Conservation (phyloP, 2,113 vertebrate species). For the Neodontobutis hainanensis region DNA sequence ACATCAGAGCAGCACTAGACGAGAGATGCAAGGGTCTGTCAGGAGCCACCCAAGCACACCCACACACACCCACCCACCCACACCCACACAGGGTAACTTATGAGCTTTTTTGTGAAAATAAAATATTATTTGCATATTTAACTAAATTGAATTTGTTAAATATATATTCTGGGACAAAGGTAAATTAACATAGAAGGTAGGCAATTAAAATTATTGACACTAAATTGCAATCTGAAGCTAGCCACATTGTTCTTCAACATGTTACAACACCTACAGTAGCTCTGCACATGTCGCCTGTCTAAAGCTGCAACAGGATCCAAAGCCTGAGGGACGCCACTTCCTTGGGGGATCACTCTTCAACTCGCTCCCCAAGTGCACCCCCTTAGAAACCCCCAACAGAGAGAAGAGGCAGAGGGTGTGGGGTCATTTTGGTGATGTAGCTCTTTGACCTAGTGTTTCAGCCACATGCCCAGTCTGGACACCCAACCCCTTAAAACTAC, state of each 20-base stretch:
- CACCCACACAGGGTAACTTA: no score
- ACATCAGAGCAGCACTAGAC: no score
- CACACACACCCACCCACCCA: no score
- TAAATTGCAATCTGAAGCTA: conserved; percentile 12
- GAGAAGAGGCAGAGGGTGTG: background rate
- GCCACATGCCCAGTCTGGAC: conserved; percentile 23
- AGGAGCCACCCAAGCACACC: no score
- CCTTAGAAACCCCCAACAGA: background rate
- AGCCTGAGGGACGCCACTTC: conserved; percentile 10
- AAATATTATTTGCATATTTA: no score
- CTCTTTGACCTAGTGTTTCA: conserved; percentile 28
- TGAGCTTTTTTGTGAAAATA: no score
- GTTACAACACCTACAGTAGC: conserved; percentile 57
- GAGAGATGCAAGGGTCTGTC: no score
- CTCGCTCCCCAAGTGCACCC: conserved; percentile 20
- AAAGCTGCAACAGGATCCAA: conserved; percentile 55
- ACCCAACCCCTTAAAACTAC: conserved; percentile 40
- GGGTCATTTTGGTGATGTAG: conserved; percentile 24
- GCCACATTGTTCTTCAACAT: conserved; percentile 9
- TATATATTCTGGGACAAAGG: no score
- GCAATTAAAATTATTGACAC: no score
- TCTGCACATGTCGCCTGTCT: conserved; percentile 69
- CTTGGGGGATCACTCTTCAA: conserved; percentile 34
- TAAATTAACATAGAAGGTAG: no score
- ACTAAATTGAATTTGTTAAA: no score